Conservation (phyloP, 2,797 vertebrate genomes). For the Pitangus sulphuratus region DNA sequence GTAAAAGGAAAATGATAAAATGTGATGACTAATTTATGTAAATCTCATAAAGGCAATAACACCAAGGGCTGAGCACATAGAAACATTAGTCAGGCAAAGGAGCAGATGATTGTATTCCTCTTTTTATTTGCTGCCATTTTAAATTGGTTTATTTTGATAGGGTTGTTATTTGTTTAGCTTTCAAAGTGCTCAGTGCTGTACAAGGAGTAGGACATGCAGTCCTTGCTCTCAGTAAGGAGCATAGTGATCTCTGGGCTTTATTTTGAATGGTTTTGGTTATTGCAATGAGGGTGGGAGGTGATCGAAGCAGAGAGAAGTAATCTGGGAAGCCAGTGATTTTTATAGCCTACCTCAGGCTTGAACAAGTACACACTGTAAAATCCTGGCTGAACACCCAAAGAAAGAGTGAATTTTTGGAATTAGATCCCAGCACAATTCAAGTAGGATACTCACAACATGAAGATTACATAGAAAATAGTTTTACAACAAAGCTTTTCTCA, state of each 20-base stretch:
- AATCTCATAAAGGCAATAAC: conserved; percentile 65
- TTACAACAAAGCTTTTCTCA: background rate
- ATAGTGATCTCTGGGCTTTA: background rate
- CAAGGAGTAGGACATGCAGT: background rate
- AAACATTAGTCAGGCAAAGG: conserved; percentile 25
- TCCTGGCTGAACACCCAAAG: background rate
- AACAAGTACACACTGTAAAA: background rate
- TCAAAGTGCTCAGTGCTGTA: background rate
- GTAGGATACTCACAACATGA: background rate
- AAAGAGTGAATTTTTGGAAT: background rate
- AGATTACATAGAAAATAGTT: background rate
- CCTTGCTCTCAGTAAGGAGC: background rate
- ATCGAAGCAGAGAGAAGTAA: background rate
- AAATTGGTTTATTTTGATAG: conserved; percentile 2
- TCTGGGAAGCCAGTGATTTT: background rate
- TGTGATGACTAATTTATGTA: conserved; percentile 71
- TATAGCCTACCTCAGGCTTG: background rate
- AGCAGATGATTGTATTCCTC: background rate
- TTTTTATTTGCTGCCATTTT: background rate
- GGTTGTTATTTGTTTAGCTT: conserved; percentile 16
- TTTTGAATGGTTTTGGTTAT: background rate
- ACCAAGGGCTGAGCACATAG: conserved; percentile 6
- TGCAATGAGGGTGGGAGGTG: background rate
- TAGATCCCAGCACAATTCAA: background rate
- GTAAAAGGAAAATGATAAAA: conserved; percentile 71